A percentile compares a stretch with the other conserved stretches of the same genome.
Evolutionary conservation across 2,797 vertebrate species (phyloP).

Genomic region (Podarcis lilfordi): DNA sequence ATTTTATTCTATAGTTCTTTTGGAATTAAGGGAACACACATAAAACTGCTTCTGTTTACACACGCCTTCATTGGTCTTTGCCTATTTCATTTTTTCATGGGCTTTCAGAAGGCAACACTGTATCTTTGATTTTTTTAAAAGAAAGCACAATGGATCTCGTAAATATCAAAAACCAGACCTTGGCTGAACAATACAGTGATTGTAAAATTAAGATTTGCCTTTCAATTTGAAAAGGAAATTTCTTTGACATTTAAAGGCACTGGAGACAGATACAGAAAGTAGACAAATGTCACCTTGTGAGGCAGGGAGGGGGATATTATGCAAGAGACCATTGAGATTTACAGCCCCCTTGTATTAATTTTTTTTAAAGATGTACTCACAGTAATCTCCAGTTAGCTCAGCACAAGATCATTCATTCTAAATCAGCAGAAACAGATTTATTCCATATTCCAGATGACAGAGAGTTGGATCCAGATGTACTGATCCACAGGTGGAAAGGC

Average conservation of each 20-base stretch:
- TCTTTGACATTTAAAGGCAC: neutral
- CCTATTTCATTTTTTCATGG: neutral
- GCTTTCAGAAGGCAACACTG: constrained; percentile 14
- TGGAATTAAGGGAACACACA: neutral
- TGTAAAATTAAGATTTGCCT: neutral
- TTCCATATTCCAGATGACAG: neutral
- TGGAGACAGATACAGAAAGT: neutral
- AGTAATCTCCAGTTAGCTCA: neutral
- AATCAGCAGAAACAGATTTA: neutral
- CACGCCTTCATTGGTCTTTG: neutral
- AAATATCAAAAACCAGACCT: constrained; percentile 16
- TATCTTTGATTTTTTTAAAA: constrained; percentile 1
- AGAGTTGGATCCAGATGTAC: no score
- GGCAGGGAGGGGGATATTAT: neutral
- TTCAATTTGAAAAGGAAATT: neutral
- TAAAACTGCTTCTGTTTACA: neutral
- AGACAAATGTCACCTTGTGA: neutral
- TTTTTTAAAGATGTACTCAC: neutral
- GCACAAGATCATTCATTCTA: neutral
- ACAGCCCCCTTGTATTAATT: neutral
- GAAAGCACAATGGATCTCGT: neutral
- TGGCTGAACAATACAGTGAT: neutral
- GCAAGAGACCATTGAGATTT: neutral
- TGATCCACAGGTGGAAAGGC: no score
- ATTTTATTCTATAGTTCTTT: neutral